Evolutionary conservation across 2,888 invertebrate species (phyloP).

Genomic region (Aromia moschata): DNA sequence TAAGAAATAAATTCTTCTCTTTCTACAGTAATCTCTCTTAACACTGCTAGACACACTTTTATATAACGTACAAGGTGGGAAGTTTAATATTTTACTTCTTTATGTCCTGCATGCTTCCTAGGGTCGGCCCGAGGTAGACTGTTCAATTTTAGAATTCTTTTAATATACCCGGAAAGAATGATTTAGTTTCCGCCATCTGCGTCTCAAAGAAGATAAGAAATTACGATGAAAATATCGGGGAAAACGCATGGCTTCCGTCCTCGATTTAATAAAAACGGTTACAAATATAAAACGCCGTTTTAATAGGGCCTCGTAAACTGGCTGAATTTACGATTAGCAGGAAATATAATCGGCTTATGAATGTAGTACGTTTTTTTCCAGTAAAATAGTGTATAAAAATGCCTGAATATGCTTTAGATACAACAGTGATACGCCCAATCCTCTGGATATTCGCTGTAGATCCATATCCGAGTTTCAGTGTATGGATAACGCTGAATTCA

Average conservation of each 20-base stretch:
- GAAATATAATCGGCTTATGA: too few species aligned
- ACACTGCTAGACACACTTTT: constrained; percentile 4
- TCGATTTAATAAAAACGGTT: constrained; percentile 56
- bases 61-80: constrained; percentile 9
- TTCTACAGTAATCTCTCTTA: background rate
- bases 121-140: constrained; percentile 33
- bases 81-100: constrained; percentile 18
- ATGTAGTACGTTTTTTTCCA: too few species aligned
- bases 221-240: constrained; percentile 53
- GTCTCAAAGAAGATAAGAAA: constrained; percentile 55
- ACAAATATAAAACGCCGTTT: constrained; percentile 46
- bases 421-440: too few species aligned
- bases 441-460: too few species aligned
- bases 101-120: constrained; percentile 16
- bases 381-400: too few species aligned
- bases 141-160: constrained; percentile 56
- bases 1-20: too few species aligned
- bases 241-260: constrained; percentile 57
- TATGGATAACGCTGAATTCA: too few species aligned
- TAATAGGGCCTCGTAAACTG: constrained; percentile 16
- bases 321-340: background rate
- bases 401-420: too few species aligned
- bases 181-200: constrained; percentile 56
- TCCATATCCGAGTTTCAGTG: too few species aligned
- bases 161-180: constrained; percentile 55